Evolutionary conservation across 2,888 invertebrate genomes (phyloP).

Genomic region (Chirona hameri): DNA sequence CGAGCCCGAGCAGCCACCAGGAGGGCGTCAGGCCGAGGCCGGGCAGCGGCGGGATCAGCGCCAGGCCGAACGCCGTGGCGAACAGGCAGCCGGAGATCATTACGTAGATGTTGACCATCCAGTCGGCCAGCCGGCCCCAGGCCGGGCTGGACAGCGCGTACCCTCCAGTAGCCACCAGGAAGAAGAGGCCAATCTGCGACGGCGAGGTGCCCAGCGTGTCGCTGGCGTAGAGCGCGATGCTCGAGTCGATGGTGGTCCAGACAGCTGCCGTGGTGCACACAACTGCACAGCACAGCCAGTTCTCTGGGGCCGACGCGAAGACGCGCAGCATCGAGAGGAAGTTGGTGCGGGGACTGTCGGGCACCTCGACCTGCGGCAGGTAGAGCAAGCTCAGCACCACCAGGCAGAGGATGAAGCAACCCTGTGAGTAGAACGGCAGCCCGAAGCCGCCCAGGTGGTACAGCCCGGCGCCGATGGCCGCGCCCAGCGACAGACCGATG

Average conservation of each 20-base stretch:
- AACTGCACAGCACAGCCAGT: neutral
- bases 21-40: neutral
- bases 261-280: neutral
- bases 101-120: neutral
- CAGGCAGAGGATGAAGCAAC: neutral
- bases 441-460: neutral
- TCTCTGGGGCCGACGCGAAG: neutral
- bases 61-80: neutral
- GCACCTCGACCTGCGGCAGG: neutral
- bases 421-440: slow-evolving; percentile 1
- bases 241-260: slow-evolving; percentile 13
- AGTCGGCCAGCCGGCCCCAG: slow-evolving; percentile 3
- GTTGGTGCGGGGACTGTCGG: neutral
- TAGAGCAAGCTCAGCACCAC: neutral
- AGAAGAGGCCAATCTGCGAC: neutral
- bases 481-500: slow-evolving; percentile 7
- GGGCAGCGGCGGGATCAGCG: neutral
- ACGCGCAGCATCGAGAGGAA: neutral
- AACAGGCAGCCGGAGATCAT: neutral
- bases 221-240: slow-evolving; percentile 24
- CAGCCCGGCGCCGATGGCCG: slow-evolving; percentile 4
- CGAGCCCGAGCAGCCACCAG: slow-evolving; percentile 12
- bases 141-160: neutral
- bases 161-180: neutral
- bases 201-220: neutral